These are phyloP conservation scores for Ursus arctos DNA, from an alignment of 2,113 vertebrate species.

Conservation along the genomic window DNA sequence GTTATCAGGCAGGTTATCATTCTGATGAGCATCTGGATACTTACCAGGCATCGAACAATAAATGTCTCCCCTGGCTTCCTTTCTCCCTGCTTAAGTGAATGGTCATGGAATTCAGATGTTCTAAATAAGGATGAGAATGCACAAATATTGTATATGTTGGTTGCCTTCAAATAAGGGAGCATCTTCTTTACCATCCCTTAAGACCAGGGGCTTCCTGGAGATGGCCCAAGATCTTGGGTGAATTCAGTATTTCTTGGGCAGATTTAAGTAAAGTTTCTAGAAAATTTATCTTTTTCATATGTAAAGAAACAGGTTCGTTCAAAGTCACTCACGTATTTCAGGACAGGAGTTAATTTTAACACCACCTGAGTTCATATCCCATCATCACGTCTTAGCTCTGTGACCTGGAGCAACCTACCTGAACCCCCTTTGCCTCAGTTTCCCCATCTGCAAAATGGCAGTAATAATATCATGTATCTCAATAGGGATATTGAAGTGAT, in stretches of 20 bases:
- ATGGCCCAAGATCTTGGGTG: neutral
- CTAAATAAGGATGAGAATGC: neutral
- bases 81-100: neutral
- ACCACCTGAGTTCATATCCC: neutral
- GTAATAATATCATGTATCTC: neutral
- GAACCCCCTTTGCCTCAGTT: neutral
- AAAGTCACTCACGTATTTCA: conserved; percentile 1
- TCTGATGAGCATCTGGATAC: neutral
- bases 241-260: neutral
- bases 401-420: neutral
- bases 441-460: neutral
- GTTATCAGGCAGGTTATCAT: neutral
- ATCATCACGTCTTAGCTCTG: neutral
- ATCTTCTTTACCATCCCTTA: neutral
- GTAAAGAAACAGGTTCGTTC: neutral
- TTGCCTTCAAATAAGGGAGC: neutral
- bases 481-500: neutral
- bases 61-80: neutral
- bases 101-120: conserved; percentile 26
- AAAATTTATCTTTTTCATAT: conserved; percentile 1
- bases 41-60: neutral
- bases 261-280: neutral
- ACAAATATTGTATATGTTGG: neutral
- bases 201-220: neutral
- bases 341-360: neutral